These are phyloP conservation scores for Saxicola maurus DNA, from an alignment of 2,797 vertebrate genomes.

Conservation along the genomic window DNA sequence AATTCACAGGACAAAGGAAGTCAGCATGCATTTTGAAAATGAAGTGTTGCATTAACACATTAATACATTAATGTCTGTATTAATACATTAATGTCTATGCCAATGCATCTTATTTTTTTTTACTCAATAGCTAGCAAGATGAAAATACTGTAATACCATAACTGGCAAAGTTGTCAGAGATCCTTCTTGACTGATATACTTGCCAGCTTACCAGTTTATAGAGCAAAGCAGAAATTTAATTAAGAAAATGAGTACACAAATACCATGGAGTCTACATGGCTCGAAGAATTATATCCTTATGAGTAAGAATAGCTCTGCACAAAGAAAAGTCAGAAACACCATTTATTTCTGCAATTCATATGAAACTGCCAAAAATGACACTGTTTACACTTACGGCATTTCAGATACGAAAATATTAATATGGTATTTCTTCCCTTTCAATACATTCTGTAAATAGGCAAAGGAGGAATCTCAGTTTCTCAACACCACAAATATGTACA, in stretches of 20 bases:
- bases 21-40: neutral
- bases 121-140: neutral
- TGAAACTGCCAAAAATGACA: neutral
- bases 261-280: neutral
- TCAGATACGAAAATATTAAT: neutral
- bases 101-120: neutral
- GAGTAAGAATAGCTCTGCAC: neutral
- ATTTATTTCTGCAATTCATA: neutral
- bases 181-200: neutral
- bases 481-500: neutral
- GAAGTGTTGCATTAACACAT: fast-evolving
- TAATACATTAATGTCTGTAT: neutral
- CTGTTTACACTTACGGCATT: neutral
- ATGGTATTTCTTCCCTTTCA: neutral
- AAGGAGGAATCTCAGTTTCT: neutral
- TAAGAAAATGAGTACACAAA: neutral
- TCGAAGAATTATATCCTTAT: neutral
- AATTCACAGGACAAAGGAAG: neutral
- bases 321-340: neutral
- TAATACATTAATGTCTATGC: neutral
- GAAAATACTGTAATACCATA: neutral
- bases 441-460: neutral
- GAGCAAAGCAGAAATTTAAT: neutral
- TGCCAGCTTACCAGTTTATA: neutral
- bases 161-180: neutral